Base-by-base conservation (phyloP, 2,797 vertebrate genomes). In the Gadopsis bispinosus region DNA sequence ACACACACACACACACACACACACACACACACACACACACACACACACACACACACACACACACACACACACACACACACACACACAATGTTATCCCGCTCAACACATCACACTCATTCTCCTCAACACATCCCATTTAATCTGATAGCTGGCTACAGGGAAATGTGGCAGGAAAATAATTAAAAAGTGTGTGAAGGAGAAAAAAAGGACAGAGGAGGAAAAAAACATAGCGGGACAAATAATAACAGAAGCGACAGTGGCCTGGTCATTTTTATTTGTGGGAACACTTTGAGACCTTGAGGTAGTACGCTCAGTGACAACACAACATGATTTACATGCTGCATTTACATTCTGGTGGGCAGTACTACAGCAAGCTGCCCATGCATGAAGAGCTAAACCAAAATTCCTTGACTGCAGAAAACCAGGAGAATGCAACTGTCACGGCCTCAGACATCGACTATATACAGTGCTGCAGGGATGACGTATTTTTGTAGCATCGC, bases 101-200 rank as follows among this genome's bases (percentile, higher is more conserved):
- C 79, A 75, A 64, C 72, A 78, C 73, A 83, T 85, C 69, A 84
- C 75, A 86, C 66, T 77, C 80, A 58, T 87, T 86, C 87, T 82
- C 73, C 77, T 80, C 83, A 87, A 80, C 75, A 83, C 31, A 35
- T 89, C 81, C 86, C 73, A 89, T 90, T 91, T 89, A 81, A 89
- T 92, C 82, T 91, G 81, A 87, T 88, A 67, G 61, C 83, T 35
- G 74, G 77, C 73, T 75, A 16, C 69, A 79, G 67, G 82, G 69
- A 79, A 85, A 84, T 78, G 81, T 83, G 71, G 66, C 75, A 75
- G 50, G 54, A 31, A 89, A 88, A 90, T 90, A 85, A 91, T 86
- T 86, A 85, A 87, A 89, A 81, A 83, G 80, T 77, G 78, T 84
- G 59, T 82, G 77, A 88, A 87, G 81, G 77, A 76, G 79, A 83